Evolutionary conservation across 2,888 invertebrate species (phyloP).

Genomic region (Ornithoptera priamus): DNA sequence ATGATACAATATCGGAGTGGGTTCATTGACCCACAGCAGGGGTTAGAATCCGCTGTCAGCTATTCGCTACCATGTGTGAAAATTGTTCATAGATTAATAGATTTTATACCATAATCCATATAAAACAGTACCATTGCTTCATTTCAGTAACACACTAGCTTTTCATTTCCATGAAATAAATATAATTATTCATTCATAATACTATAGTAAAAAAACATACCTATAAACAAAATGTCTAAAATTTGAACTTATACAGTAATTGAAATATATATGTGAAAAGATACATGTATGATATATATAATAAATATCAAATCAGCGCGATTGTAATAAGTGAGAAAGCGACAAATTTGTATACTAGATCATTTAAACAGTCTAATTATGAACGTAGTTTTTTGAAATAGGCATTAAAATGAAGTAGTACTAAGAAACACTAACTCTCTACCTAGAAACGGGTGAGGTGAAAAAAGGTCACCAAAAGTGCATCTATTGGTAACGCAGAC

Average conservation of each 20-base stretch:
- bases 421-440: not conserved
- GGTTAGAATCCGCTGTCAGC: slow-evolving; percentile 22
- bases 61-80: slow-evolving; percentile 24
- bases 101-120: slow-evolving; percentile 18
- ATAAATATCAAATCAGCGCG: too few species aligned
- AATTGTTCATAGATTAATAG: slow-evolving; percentile 17
- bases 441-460: not conserved
- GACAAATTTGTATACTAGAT: too few species aligned
- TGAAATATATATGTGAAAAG: too few species aligned
- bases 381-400: too few species aligned
- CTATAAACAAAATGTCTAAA: too few species aligned
- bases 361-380: too few species aligned
- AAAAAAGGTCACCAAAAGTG: not conserved
- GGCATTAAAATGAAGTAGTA: too few species aligned
- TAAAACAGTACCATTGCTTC: not conserved
- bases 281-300: too few species aligned
- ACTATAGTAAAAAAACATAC: not conserved
- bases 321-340: too few species aligned
- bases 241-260: too few species aligned
- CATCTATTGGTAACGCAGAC: not conserved
- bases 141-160: not conserved
- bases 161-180: slow-evolving; percentile 1
- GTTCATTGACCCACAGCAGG: slow-evolving; percentile 27
- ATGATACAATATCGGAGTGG: slow-evolving; percentile 26
- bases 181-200: not conserved